Percentiles rank a stretch among this genome's conserved stretches.
Conservation (phyloP, 2,113 vertebrate species). For the Ceratotherium simum region DNA sequence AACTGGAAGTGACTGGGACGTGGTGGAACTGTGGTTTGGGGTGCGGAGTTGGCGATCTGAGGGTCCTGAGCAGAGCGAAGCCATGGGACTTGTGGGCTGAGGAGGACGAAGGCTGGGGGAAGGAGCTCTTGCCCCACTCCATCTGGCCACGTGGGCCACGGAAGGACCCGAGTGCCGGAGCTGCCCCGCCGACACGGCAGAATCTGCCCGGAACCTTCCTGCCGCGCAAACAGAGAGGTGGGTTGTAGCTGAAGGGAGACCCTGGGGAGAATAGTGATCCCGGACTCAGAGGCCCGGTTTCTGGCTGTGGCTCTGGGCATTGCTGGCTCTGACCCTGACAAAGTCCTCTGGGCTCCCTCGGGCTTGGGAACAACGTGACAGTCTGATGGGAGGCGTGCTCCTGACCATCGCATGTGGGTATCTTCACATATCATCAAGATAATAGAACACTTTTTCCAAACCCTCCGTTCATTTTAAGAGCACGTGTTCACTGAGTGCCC, state of each 20-base stretch:
- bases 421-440: no score
- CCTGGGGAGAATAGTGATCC: accelerated
- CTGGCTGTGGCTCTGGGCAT: accelerated
- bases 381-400: neutral
- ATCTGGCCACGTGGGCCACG: accelerated
- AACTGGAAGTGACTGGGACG: accelerated
- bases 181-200: neutral
- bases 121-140: no score
- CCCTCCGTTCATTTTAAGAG: no score
- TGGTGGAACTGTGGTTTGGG: accelerated
- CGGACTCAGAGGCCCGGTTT: accelerated
- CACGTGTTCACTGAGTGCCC: no score
- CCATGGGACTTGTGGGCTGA: accelerated
- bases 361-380: accelerated
- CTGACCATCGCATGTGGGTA: no score
- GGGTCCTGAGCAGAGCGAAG: neutral
- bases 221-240: accelerated
- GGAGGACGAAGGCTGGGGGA: neutral
- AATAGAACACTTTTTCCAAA: no score
- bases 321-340: neutral
- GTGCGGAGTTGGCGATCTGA: neutral
- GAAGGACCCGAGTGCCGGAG: neutral
- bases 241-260: accelerated
- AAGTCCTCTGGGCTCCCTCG: accelerated
- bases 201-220: no score